These are phyloP conservation scores for Stegostoma tigrinum DNA, from an alignment of 2,113 vertebrate genomes.

Conservation along the genomic window DNA sequence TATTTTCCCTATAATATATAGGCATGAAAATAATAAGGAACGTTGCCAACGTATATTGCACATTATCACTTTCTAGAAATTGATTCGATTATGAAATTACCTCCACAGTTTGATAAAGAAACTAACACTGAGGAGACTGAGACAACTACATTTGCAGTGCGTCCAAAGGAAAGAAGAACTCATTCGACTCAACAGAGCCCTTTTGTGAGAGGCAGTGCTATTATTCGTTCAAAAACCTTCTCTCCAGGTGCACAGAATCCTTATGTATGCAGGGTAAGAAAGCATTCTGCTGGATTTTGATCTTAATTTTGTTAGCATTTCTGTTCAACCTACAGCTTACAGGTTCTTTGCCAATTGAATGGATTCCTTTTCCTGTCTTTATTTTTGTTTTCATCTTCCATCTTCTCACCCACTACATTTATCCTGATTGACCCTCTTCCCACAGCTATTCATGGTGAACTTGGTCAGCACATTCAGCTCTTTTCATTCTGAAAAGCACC, in stretches of 20 bases:
- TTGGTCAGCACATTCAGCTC: background rate
- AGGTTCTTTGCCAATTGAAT: background rate
- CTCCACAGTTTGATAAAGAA: conserved; percentile 74
- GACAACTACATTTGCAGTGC: conserved; percentile 67
- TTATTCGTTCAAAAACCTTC: conserved; percentile 97
- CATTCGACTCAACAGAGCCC: conserved; percentile 65
- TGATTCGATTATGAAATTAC: conserved; percentile 34
- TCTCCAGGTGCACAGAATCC: conserved; percentile 94
- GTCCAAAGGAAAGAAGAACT: conserved; percentile 79
- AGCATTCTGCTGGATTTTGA: background rate
- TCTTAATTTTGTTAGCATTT: background rate
- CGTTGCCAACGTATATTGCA: background rate
- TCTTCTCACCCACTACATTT: background rate
- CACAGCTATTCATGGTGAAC: background rate
- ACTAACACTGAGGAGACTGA: conserved; percentile 71
- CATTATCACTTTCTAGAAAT: background rate
- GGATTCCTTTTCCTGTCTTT: background rate
- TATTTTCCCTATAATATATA: background rate
- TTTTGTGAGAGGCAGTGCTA: conserved; percentile 85
- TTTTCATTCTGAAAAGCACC: background rate
- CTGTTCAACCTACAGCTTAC: background rate
- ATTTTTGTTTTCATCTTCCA: background rate
- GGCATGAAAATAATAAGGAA: background rate
- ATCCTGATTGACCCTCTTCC: background rate
- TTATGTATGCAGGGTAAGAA: conserved; percentile 89